Percentiles rank a stretch among this genome's conserved stretches.
Conservation (phyloP, 2,113 vertebrate genomes). For the Cromileptes altivelis region DNA sequence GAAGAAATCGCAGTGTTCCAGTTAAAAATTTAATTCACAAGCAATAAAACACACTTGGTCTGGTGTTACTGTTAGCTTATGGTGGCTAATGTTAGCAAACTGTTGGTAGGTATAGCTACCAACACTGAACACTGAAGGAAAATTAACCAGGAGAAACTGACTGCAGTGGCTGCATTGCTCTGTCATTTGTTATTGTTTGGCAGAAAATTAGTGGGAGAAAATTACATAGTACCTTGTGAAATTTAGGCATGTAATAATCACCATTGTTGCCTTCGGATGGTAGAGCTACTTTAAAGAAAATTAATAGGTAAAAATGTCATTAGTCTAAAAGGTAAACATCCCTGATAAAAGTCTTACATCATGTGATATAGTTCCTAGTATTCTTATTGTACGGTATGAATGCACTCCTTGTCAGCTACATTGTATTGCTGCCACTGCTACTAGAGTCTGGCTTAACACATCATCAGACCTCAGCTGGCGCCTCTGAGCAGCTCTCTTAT, state of each 20-base stretch:
- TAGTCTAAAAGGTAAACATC: background rate
- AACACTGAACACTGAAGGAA: too few relatives aligned
- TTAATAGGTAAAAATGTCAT: too few relatives aligned
- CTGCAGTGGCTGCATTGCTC: too few relatives aligned
- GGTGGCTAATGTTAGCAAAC: too few relatives aligned
- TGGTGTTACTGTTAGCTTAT: too few relatives aligned
- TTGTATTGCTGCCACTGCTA: conserved; percentile 4
- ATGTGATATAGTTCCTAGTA: background rate
- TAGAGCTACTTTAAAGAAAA: too few relatives aligned
- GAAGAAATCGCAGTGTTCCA: background rate
- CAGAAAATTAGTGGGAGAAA: too few relatives aligned
- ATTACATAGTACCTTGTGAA: too few relatives aligned
- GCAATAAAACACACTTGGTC: background rate
- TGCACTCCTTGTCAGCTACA: background rate
- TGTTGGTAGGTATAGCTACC: too few relatives aligned
- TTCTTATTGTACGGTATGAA: background rate
- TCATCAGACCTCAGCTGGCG: conserved; percentile 54
- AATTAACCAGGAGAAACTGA: too few relatives aligned
- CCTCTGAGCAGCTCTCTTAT: conserved; percentile 56
- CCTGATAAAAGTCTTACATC: background rate
- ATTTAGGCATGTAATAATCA: background rate
- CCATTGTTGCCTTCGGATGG: background rate
- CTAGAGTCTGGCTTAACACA: conserved; percentile 26
- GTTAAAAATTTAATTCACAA: background rate
- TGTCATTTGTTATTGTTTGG: too few relatives aligned